Conservation (phyloP, 2,113 vertebrate species). For the Semicossyphus pulcher region DNA sequence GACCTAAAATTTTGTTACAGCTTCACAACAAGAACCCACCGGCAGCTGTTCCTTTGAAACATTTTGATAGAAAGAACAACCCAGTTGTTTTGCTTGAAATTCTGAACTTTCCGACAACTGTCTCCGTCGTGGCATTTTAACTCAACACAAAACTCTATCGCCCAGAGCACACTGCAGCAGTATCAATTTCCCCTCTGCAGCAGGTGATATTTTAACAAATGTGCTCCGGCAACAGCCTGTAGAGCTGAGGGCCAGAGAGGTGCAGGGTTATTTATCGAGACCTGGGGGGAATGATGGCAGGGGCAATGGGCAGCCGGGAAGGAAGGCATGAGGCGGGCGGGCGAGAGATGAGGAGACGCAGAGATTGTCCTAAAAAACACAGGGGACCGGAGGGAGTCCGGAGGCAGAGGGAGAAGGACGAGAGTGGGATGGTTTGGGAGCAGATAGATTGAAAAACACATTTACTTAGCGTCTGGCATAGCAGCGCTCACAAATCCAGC, state of each 20-base stretch:
- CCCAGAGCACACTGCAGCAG: constrained; percentile 79
- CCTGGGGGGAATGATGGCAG: constrained; percentile 84
- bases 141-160: constrained; percentile 69
- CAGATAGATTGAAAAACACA: constrained; percentile 86
- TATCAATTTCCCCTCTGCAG: constrained; percentile 88
- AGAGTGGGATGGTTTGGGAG: constrained; percentile 63
- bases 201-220: constrained; percentile 89
- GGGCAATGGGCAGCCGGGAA: constrained; percentile 85
- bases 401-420: constrained; percentile 58
- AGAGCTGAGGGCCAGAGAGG: constrained; percentile 76
- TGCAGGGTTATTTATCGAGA: constrained; percentile 88
- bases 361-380: constrained; percentile 79
- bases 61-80: constrained; percentile 31
- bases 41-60: background rate
- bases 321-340: constrained; percentile 46
- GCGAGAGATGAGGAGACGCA: constrained; percentile 70
- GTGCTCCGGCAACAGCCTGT: constrained; percentile 82
- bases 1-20: constrained; percentile 35
- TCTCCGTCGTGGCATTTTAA: constrained; percentile 74
- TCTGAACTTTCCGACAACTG: constrained; percentile 61
- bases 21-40: constrained; percentile 3
- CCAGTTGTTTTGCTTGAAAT: constrained; percentile 32
- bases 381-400: constrained; percentile 73
- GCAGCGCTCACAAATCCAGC: constrained; percentile 86
- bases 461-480: constrained; percentile 90